Evolutionary conservation across 1,140 invertebrate species (phyloP).

Genomic region (Coenobita brevimanus): DNA sequence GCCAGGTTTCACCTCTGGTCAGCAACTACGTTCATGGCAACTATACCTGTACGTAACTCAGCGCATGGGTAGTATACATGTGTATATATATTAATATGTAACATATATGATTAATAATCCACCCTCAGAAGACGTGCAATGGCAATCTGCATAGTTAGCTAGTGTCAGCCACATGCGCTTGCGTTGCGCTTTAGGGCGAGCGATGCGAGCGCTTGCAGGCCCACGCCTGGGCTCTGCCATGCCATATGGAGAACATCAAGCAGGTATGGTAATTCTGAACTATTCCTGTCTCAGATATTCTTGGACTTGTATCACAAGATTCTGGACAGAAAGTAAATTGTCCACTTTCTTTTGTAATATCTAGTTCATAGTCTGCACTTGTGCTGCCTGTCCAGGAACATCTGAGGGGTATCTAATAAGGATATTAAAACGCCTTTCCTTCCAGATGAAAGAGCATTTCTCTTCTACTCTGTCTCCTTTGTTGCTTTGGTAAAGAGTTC

Average conservation of each 20-base stretch:
- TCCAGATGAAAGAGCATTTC: constrained; percentile 70
- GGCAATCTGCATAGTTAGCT: constrained; percentile 53
- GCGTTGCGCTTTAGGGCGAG: constrained; percentile 61
- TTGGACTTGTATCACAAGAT: constrained; percentile 51
- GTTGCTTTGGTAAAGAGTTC: too few relatives aligned
- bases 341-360: constrained; percentile 13
- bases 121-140: too few relatives aligned
- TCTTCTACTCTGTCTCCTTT: constrained; percentile 66
- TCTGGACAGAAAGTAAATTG: constrained; percentile 10
- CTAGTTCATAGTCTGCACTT: constrained; percentile 29
- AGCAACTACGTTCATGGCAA: constrained; percentile 87
- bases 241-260: constrained; percentile 48
- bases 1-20: constrained; percentile 87
- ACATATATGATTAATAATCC: too few relatives aligned
- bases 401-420: constrained; percentile 63
- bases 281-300: constrained; percentile 68
- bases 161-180: constrained; percentile 68
- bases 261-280: constrained; percentile 51
- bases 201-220: constrained; percentile 52
- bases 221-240: constrained; percentile 62
- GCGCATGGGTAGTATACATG: constrained; percentile 61
- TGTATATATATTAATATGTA: constrained; percentile 31
- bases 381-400: constrained; percentile 64
- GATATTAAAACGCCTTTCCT: constrained; percentile 68
- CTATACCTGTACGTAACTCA: constrained; percentile 87